Evolutionary conservation across 2,113 vertebrate species (phyloP), one percentile per base, ranked within the genome.

Genomic region (Corythoichthys intestinalis): DNA sequence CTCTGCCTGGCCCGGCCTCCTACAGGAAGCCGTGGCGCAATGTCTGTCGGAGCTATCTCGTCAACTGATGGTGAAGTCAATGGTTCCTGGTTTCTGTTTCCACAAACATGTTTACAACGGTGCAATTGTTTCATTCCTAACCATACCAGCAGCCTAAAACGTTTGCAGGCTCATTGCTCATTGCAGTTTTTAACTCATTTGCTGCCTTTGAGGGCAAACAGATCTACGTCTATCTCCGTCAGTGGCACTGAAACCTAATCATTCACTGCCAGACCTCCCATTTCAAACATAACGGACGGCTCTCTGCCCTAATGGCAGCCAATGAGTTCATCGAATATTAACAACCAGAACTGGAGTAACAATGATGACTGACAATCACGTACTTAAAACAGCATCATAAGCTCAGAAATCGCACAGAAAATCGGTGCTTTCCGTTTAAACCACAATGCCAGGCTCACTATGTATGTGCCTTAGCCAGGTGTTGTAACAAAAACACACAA

Each of bases 401-500:
- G 73, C 75, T 78, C 67, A 69, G 76, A 82, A 52, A 77, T 66
- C 81, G 56, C 67, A 78, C 69, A 73, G 54, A 56, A 79, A 46
- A 70, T 81, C 57, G 89, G 87, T 88, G 87, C 87, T 88, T 77
- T 81, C 69, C 76, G 70, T 72, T 82, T 70, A 72, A 52, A 73
- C 49, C 44, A 6, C 76, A 67, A 12, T 75, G 76, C 75, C 74
- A 63, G 61, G 67, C 75, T 83, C 54, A n/a, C 47, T 67, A 75
- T 81, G 66, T 41, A 70, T 85, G 88, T 91, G 89, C 88, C 89
- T 91, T 91, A 89, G 78, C 74, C 72, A 68, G 15, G 76, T 77
- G 69, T 78, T 61, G 76, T 58, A 74, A 58, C 72, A 81, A 76
- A 76, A 67, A 78, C 68, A 66, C 72, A 46, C 60, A 76, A 73